Evolutionary conservation across 2,113 vertebrate species (phyloP).

Genomic region (Zootoca vivipara): DNA sequence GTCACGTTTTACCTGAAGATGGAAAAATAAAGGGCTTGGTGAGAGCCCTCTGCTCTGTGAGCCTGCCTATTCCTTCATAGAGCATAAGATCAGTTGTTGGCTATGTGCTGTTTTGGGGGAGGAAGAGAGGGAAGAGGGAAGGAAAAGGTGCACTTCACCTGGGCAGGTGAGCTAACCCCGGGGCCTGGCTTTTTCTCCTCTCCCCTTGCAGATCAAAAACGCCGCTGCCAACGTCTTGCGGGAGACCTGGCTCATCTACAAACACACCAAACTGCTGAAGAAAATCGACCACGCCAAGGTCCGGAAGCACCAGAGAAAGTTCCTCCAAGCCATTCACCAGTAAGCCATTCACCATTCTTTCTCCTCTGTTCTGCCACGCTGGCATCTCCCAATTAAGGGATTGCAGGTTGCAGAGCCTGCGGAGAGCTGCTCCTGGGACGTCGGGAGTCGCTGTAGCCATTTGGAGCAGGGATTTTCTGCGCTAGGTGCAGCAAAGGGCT

Average conservation of each 20-base stretch:
- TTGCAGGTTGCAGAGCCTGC: background rate
- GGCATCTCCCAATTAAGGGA: background rate
- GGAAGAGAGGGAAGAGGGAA: background rate
- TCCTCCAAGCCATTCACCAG: slow-evolving; percentile 98
- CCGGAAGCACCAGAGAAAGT: slow-evolving; percentile 96
- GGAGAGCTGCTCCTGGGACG: fast-evolving
- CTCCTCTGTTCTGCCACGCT: too few species aligned
- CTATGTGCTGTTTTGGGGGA: background rate
- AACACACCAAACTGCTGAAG: slow-evolving; percentile 96
- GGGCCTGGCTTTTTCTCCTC: background rate
- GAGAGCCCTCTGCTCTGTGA: too few species aligned
- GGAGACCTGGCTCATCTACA: slow-evolving; percentile 99
- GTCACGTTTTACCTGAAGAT: too few species aligned
- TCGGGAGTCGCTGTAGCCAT: background rate
- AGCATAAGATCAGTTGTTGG: too few species aligned
- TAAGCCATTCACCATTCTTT: too few species aligned
- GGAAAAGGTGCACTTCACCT: too few species aligned
- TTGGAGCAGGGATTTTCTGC: background rate
- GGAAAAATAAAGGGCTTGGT: too few species aligned
- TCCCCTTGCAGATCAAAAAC: slow-evolving; percentile 90
- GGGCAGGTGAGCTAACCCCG: background rate
- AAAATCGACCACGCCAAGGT: slow-evolving; percentile 97
- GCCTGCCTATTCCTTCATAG: too few species aligned
- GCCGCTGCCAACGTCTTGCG: slow-evolving; percentile 94
- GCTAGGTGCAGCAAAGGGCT: background rate